Percentiles rank a stretch among this genome's conserved stretches.
Conservation (phyloP, 2,797 vertebrate genomes). For the Masticophis lateralis region DNA sequence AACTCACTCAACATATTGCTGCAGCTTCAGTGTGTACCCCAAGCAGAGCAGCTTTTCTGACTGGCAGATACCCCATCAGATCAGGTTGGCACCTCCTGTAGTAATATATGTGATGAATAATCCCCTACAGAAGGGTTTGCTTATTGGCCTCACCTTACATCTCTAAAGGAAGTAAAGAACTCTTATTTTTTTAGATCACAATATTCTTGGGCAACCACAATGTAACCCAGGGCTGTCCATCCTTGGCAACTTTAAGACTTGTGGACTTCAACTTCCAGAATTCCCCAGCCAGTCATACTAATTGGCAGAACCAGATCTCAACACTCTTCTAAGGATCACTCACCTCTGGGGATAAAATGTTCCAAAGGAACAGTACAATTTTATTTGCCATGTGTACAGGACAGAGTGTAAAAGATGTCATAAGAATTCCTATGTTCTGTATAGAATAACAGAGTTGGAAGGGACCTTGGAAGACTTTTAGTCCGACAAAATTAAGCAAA, state of each 20-base stretch:
- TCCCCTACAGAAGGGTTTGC: not conserved
- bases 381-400: not conserved
- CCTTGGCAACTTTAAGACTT: too few relatives aligned
- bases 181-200: not conserved
- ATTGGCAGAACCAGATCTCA: too few relatives aligned
- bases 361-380: not conserved
- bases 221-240: not conserved
- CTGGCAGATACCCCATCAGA: slow-evolving; percentile 83
- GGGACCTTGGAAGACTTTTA: too few relatives aligned
- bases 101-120: slow-evolving; percentile 1
- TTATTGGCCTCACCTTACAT: not conserved
- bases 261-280: too few relatives aligned
- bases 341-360: too few relatives aligned
- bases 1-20: slow-evolving; percentile 84
- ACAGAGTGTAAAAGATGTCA: not conserved
- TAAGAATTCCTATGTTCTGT: not conserved
- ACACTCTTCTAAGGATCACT: too few relatives aligned
- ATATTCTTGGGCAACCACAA: not conserved
- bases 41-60: slow-evolving; percentile 85
- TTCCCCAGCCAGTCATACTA: too few relatives aligned
- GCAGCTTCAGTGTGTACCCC: slow-evolving; percentile 86
- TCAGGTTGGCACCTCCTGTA: slow-evolving; percentile 70
- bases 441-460: too few relatives aligned
- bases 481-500: not conserved
- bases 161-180: not conserved